These are phyloP conservation scores for Tanytarsus gracilentus DNA, from an alignment of 2,888 invertebrate genomes.

Conservation along the genomic window DNA sequence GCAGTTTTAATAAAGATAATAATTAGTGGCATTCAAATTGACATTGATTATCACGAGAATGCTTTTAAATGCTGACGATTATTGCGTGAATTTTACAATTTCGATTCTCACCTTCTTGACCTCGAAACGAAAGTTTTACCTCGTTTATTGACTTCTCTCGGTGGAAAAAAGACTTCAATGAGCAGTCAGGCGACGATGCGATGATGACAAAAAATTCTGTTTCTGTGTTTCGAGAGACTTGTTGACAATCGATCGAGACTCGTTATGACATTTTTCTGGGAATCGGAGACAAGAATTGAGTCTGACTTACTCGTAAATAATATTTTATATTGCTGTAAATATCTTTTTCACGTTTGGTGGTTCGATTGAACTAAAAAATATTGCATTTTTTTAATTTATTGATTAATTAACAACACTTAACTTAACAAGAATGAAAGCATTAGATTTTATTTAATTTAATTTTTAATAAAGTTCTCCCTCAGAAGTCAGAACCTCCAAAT, in stretches of 20 bases:
- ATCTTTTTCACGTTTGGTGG: background rate
- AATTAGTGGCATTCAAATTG: constrained; percentile 13
- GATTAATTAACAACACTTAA: too few relatives aligned
- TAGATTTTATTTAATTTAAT: too few relatives aligned
- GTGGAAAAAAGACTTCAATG: constrained; percentile 25
- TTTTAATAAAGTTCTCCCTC: too few relatives aligned
- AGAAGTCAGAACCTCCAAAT: too few relatives aligned
- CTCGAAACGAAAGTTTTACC: too few relatives aligned
- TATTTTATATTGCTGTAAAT: background rate
- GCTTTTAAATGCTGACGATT: background rate
- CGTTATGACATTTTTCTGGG: constrained; percentile 22
- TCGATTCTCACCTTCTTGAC: too few relatives aligned
- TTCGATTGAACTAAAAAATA: too few relatives aligned
- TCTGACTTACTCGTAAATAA: background rate
- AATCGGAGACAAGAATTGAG: constrained; percentile 14
- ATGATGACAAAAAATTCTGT: background rate
- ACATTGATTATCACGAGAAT: constrained; percentile 23
- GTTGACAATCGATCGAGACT: constrained; percentile 28
- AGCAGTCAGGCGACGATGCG: background rate
- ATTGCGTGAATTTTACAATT: background rate
- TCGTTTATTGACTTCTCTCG: constrained; percentile 12
- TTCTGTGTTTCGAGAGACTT: constrained; percentile 9
- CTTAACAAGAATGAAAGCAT: too few relatives aligned
- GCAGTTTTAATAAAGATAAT: constrained; percentile 25
- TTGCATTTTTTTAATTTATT: too few relatives aligned